Evolutionary conservation across 2,797 vertebrate genomes (phyloP), one percentile per base, ranked within the genome.

Genomic region (Tiaroga cobitis): DNA sequence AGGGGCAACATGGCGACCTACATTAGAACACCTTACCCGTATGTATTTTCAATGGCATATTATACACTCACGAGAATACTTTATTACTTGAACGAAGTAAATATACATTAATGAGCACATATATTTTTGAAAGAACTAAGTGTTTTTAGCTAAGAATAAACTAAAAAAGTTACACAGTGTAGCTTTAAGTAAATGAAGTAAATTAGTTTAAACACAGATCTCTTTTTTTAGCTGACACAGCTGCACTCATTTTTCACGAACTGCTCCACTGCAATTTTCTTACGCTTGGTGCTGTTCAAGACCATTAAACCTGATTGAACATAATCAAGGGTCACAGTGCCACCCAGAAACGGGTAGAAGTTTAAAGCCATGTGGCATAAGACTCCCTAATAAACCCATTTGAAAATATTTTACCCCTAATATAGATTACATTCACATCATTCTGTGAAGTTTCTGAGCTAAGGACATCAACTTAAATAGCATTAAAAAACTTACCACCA

Each of bases 221-320:
- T 81, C 54, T 77, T 75, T 70, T 56, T 34, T 73, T 56, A 54
- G 82, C 37, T 18, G 26, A 81, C n/a, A 46, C 82, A 70, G 82
- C 72, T 54, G 43, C 54, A 67, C 54, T 81, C 43, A 72, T 87
- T 87, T 84, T 75, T 69, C 39, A 61, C 15, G 8, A 49, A 84
- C 26, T 29, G 74, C 63, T 67, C 32, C 68, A 75, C 82, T 85
- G 78, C 72, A 81, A 87, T 84, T 85, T 84, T 81, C 41, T 84
- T 37, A 51, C 26, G 10, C 21, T 81, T 81, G n/a, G 61, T 87
- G 69, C 79, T 70, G 37, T 84, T 74, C 63, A 70, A 49, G 86
- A 80, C 67, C 72, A 84, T 84, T 85, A 84, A 87, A 85, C 72
- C 32, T 83, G 76, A 83, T 67, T 16, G 73, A 74, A 76, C 72